Evolutionary conservation across 2,797 vertebrate species (phyloP).

Genomic region (Smutsia temminckii): DNA sequence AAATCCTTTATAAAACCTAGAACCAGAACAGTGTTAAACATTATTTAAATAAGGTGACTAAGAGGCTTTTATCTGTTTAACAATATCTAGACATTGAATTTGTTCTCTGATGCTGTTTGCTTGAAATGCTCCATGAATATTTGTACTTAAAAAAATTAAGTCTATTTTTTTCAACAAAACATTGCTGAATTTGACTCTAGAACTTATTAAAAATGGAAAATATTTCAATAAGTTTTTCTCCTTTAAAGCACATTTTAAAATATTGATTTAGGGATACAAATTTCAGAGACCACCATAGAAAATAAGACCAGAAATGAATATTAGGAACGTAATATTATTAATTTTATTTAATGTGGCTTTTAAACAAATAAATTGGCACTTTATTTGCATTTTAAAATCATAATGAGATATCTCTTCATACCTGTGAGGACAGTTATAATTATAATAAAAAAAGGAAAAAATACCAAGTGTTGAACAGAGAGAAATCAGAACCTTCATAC

Average conservation of each 20-base stretch:
- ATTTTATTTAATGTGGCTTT: neutral
- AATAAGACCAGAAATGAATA: neutral
- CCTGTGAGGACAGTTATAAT: neutral
- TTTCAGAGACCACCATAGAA: neutral
- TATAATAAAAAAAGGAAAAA: neutral
- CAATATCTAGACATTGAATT: neutral
- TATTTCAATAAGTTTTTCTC: neutral
- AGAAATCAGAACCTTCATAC: neutral
- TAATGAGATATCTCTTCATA: neutral
- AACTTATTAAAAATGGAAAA: neutral
- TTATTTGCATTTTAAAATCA: neutral
- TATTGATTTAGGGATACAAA: neutral
- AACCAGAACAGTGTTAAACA: neutral
- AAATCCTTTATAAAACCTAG: neutral
- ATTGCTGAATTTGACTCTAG: neutral
- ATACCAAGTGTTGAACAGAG: neutral
- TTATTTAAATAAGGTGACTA: neutral
- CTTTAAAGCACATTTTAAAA: constrained; percentile 20
- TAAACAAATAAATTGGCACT: neutral
- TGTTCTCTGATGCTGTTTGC: neutral
- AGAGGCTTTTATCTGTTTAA: neutral
- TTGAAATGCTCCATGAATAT: neutral
- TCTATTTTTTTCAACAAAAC: neutral
- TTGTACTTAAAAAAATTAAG: neutral
- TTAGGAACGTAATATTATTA: neutral